Conservation (phyloP, 2,113 vertebrate genomes). For the Brachyhypopomus gauderio region DNA sequence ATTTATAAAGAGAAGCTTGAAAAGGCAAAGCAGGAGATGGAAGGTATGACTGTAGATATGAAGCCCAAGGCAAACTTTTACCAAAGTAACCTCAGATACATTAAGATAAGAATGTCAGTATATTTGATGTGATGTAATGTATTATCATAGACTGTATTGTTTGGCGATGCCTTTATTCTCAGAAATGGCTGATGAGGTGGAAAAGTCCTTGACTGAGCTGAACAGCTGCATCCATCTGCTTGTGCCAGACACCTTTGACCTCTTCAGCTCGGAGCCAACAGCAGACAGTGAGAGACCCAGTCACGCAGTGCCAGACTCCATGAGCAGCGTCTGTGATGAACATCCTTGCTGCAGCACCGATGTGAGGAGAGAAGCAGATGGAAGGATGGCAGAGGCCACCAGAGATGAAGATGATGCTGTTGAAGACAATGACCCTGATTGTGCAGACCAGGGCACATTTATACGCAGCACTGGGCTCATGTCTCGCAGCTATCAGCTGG, state of each 20-base stretch:
- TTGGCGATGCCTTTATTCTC: slow-evolving; percentile 13
- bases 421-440: slow-evolving; percentile 56
- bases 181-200: slow-evolving; percentile 82
- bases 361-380: slow-evolving; percentile 45
- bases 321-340: slow-evolving; percentile 58
- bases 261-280: neutral
- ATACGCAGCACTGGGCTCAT: slow-evolving; percentile 86
- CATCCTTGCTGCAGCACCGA: slow-evolving; percentile 88
- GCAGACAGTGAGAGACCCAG: slow-evolving; percentile 1
- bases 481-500: slow-evolving; percentile 84
- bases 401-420: neutral
- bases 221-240: slow-evolving; percentile 87
- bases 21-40: slow-evolving; percentile 82
- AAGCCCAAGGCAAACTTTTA: neutral
- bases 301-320: neutral
- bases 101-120: neutral
- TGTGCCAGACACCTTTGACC: slow-evolving; percentile 72
- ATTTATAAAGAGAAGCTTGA: slow-evolving; percentile 84
- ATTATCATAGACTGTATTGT: neutral
- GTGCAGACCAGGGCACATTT: slow-evolving; percentile 67
- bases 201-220: slow-evolving; percentile 81
- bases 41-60: slow-evolving; percentile 67
- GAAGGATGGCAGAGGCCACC: neutral
- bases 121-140: neutral
- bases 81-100: neutral